Evolutionary conservation across 2,888 invertebrate species (phyloP).

Genomic region (Xestia c-nigrum): DNA sequence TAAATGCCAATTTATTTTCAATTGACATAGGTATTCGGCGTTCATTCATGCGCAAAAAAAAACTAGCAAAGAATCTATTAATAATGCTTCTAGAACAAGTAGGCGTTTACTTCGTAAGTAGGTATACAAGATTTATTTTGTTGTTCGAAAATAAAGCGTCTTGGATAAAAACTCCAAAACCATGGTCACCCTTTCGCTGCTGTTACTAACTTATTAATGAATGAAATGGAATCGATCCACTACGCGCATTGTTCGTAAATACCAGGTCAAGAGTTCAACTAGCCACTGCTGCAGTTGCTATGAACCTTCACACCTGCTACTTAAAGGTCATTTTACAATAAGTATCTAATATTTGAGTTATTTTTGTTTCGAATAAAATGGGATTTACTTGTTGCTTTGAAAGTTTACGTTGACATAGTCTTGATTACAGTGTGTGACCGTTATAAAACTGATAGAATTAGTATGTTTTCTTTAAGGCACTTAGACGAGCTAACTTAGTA

Average conservation of each 20-base stretch:
- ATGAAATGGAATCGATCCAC: constrained; percentile 64
- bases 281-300: constrained; percentile 5
- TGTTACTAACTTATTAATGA: constrained; percentile 64
- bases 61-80: background rate
- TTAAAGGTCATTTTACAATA: constrained; percentile 28
- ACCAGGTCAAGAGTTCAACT: constrained; percentile 52
- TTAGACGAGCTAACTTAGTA: no score
- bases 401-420: background rate
- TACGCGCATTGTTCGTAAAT: constrained; percentile 62
- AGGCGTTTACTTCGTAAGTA: background rate
- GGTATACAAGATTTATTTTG: no score
- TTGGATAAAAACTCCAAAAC: background rate
- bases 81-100: constrained; percentile 8
- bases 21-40: constrained; percentile 27
- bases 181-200: constrained; percentile 28
- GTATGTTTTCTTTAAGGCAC: background rate
- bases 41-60: constrained; percentile 8
- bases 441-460: background rate
- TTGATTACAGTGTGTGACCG: background rate
- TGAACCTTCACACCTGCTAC: constrained; percentile 1
- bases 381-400: background rate
- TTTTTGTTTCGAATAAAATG: background rate
- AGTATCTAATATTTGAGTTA: background rate
- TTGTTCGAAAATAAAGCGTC: background rate
- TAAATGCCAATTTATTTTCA: constrained; percentile 24